Base-by-base conservation (phyloP, 2,113 vertebrate species). In the Pyxicephalus adspersus region DNA sequence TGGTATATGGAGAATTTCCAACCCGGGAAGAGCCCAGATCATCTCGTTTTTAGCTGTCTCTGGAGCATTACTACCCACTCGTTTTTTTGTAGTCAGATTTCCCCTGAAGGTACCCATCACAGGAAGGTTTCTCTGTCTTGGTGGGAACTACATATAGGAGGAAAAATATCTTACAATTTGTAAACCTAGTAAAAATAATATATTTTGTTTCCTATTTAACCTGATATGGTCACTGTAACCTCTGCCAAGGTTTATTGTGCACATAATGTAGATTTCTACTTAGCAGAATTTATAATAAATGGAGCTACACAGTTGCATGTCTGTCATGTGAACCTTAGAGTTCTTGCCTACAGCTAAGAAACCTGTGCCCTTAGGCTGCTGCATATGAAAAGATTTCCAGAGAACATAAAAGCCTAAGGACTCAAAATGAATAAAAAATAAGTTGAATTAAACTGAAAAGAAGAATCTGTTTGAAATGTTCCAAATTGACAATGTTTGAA, bases 301-400 rank as follows among this genome's bases (percentile, higher is more conserved):
- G 61, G 22, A 51, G 19, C 55, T 26, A 5, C 23, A 1, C 16
- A 15, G 15, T 61, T 7, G n/a, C 23, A 18, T 61, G 23, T 25
- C 77, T 70, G 6, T 61, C 22, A 63, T 26, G 34, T 50, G 34
- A 50, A 29, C 55, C 77, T 57, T 61, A 66, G 54, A 60, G 77
- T 38, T 71, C 13, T 50, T 71, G 65, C 77, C 66, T 61, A 16
- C 77, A 61, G 77, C 77, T 52, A 70, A 17, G 54, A 38, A 71
- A 80, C 64, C 66, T 71, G 22, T 70, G 55, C 31, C 55, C 65
- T 68, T 61, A 28, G 63, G 23, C 54, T 16, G 7, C 57, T 22
- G 25, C 22, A 58, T 29, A 70, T 50, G n/a, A 70, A 61, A 80
- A 52, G 38, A 71, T 60, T 22, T 28, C 66, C 71, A 55, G 31